Evolutionary conservation across 1,140 invertebrate species (phyloP), one percentile per base, ranked within the genome.

Genomic region (Drosophila biarmipes): DNA sequence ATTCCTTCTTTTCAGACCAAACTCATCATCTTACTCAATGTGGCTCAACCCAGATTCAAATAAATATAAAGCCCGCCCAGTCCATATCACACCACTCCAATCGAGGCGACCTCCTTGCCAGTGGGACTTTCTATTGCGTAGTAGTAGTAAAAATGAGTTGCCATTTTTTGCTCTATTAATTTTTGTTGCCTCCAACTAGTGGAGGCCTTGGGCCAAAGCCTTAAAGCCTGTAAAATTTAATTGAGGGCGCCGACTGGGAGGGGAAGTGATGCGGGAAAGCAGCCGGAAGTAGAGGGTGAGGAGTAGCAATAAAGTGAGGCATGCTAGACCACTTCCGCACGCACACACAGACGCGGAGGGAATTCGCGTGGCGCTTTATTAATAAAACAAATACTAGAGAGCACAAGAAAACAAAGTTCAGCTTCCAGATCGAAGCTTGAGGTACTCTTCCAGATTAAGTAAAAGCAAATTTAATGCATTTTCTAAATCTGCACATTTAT

Each of bases 121-220:
- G 14, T 45, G 42, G 21, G 53, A 40, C 58, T 57, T 31, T 10
- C 40, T 14, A 75, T 58, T 59, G 38, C 40, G 21, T 35, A 29
- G 76, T 52, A 54, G 63, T 34, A 59, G 66, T 75, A 75, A 67
- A 71, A 81, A 73, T 81, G 64, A 82, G 82, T 75, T 82, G 67
- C 78, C 78, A 78, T 69, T 87, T 86, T 87, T 78, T 80, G 82
- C 82, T 81, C 73, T 86, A 81, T 87, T 87, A 87, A 87, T 81
- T 87, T 87, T 86, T 78, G 78, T 78, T 78, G 82, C 38, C 62
- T 43, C 51, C 24, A 74, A 74, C 72, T 73, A 73, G 80, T 40
- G 29, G 35, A 57, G 51, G 42, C 27, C 57, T 40, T 7, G n/a
- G 45, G 34, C 59, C 46, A 43, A 79, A 57, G 82, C 81, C 64